Evolutionary conservation across 2,888 invertebrate species (phyloP).

Genomic region (Lomographa bimaculata): DNA sequence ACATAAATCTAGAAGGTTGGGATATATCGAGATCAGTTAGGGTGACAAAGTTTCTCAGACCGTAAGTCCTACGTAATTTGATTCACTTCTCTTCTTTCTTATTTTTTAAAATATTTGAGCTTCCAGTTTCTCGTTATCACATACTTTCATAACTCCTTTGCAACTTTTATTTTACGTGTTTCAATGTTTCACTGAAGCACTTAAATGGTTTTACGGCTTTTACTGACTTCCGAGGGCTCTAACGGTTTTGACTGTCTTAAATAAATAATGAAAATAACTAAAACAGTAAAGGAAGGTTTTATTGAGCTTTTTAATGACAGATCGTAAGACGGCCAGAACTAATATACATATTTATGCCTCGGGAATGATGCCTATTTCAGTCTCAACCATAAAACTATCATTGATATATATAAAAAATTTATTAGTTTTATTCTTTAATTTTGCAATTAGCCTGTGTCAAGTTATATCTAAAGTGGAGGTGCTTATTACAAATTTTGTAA

Average conservation of each 20-base stretch:
- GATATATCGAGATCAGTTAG: too few species aligned
- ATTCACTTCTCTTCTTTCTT: conserved; percentile 4
- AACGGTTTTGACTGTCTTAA: conserved; percentile 15
- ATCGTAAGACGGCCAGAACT: conserved; percentile 11
- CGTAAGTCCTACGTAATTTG: neutral
- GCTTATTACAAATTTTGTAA: too few species aligned
- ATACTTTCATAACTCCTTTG: conserved; percentile 21
- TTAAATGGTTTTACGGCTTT: conserved; percentile 24
- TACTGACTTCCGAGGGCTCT: conserved; percentile 12
- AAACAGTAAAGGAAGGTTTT: conserved; percentile 1
- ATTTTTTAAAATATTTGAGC: conserved; percentile 13
- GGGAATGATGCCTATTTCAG: too few species aligned
- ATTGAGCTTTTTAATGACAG: conserved; percentile 16
- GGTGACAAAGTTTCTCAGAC: conserved; percentile 1
- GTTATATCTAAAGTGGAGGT: too few species aligned
- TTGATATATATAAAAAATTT: too few species aligned
- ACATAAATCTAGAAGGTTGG: too few species aligned
- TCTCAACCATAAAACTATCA: too few species aligned
- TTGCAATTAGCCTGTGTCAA: too few species aligned
- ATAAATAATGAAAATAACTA: conserved; percentile 16
- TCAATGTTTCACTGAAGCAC: conserved; percentile 18
- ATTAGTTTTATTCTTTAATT: too few species aligned
- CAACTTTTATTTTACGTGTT: conserved; percentile 17
- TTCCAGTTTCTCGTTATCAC: conserved; percentile 14
- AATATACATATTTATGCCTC: too few species aligned